Percentiles rank a stretch among this genome's conserved stretches.
phyloP scores from a whole-genome alignment of 2,113 vertebrate genomes.

The Porphyrio hochstetteri region DNA sequence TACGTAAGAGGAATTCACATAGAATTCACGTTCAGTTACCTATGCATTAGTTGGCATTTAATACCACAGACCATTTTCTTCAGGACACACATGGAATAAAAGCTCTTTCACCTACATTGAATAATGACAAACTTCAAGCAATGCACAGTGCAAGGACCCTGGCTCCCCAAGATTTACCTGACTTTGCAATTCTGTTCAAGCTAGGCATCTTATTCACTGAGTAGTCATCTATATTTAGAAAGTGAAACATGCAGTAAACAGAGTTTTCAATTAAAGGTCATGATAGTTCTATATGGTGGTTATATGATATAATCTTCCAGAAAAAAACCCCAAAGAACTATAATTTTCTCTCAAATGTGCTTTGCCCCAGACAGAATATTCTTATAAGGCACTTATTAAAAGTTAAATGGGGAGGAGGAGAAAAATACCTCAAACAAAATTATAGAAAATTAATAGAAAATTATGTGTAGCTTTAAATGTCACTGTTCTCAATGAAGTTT shows the following conservation, averaged over 20 bases:
- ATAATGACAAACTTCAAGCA: neutral
- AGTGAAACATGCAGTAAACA: neutral
- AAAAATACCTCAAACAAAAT: neutral
- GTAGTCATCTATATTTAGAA: neutral
- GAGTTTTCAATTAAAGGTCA: neutral
- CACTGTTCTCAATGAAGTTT: neutral
- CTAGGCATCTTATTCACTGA: neutral
- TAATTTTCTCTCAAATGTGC: neutral
- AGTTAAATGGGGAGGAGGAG: neutral
- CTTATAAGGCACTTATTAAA: neutral
- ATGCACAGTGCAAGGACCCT: neutral
- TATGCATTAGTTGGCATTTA: neutral
- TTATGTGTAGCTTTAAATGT: neutral
- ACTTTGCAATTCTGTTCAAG: neutral
- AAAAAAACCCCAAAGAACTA: accelerated
- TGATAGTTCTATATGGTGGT: neutral
- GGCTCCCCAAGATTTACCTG: neutral
- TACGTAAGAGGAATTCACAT: neutral
- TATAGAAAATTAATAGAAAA: neutral
- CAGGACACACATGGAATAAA: neutral
- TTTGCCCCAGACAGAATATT: neutral
- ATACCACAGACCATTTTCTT: neutral
- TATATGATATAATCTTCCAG: neutral
- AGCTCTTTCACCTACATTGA: neutral
- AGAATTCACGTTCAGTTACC: neutral